Conservation (phyloP, 2,113 vertebrate species). For the Seriola aureovittata region DNA sequence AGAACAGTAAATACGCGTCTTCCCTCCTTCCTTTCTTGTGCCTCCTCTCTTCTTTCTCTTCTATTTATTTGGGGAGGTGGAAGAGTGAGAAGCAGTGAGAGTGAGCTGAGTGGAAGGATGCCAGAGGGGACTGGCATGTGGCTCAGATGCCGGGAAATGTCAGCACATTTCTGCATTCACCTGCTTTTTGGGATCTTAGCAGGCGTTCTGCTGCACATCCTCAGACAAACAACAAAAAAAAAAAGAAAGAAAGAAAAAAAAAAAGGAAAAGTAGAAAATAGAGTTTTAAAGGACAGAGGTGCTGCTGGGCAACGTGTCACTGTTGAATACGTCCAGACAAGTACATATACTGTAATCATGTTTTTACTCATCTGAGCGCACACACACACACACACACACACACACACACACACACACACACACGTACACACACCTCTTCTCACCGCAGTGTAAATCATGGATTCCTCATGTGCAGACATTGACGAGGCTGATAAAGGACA, state of each 20-base stretch:
- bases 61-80: conserved; percentile 56
- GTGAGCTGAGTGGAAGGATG: conserved; percentile 56
- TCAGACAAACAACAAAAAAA: conserved; percentile 5
- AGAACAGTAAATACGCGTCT: neutral
- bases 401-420: neutral
- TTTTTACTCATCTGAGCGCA: neutral
- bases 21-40: conserved; percentile 29
- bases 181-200: conserved; percentile 38
- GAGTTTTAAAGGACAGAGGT: neutral
- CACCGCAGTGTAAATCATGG: conserved; percentile 35
- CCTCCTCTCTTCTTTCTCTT: conserved; percentile 28
- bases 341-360: conserved; percentile 19
- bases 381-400: neutral
- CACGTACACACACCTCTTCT: conserved; percentile 15
- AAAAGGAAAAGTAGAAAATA: conserved; percentile 19
- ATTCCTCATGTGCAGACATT: conserved; percentile 48
- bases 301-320: conserved; percentile 35
- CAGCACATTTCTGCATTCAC: conserved; percentile 51
- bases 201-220: conserved; percentile 23
- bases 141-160: conserved; percentile 54
- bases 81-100: conserved; percentile 48
- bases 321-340: conserved; percentile 28
- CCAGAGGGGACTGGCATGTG: conserved; percentile 64
- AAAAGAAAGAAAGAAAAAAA: conserved; percentile 16
- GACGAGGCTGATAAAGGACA: conserved; percentile 65